Conservation (phyloP, 2,888 invertebrate species). For the Agapostemon virescens region DNA sequence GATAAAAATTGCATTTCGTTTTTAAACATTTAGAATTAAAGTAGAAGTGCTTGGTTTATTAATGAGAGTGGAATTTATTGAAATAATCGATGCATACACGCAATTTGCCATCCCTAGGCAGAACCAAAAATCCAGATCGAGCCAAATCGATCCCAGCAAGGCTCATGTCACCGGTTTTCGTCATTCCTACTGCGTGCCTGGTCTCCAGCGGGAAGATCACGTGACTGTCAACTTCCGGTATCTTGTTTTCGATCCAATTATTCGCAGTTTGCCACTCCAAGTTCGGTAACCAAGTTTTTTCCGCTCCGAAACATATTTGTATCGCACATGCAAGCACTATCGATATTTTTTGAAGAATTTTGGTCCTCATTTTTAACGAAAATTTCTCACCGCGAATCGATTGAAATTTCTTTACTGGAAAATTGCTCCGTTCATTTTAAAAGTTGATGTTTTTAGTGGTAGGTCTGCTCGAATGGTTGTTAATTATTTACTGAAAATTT, state of each 20-base stretch:
- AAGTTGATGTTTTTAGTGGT: too few relatives aligned
- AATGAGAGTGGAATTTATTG: too few relatives aligned
- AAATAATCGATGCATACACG: constrained; percentile 55
- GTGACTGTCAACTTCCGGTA: constrained; percentile 70
- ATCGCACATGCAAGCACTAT: neutral
- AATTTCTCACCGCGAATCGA: neutral
- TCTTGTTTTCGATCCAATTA: constrained; percentile 71
- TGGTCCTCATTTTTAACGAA: neutral
- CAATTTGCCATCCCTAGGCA: constrained; percentile 68
- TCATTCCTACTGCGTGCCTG: constrained; percentile 73
- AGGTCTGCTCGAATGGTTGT: neutral
- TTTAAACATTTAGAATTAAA: too few relatives aligned
- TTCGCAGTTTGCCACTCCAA: constrained; percentile 72
- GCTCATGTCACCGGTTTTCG: constrained; percentile 46
- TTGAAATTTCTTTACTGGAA: neutral
- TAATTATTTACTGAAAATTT: neutral
- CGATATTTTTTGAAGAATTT: neutral
- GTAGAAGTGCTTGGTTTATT: neutral
- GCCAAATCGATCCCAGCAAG: constrained; percentile 73
- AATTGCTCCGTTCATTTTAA: neutral
- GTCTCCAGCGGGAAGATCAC: constrained; percentile 74
- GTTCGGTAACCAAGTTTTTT: constrained; percentile 75
- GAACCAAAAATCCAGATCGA: constrained; percentile 71
- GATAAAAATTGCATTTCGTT: too few relatives aligned
- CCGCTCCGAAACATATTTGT: constrained; percentile 23